Evolutionary conservation across 1,140 invertebrate species (phyloP).

Genomic region (Babylonia areolata): DNA sequence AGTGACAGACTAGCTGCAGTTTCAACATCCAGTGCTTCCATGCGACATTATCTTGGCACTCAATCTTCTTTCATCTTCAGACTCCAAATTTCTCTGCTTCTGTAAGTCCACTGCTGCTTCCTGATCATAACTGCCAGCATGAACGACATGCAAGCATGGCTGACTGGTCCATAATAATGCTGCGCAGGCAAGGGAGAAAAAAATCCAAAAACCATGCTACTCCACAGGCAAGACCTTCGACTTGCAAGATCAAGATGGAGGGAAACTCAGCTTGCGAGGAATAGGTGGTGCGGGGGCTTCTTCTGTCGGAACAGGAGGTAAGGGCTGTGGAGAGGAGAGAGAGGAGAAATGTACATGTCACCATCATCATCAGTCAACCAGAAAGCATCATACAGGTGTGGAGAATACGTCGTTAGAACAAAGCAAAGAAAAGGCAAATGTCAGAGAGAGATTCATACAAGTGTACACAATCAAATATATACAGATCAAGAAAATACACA

Average conservation of each 20-base stretch:
- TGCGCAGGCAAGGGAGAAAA: background rate
- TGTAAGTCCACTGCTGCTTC: background rate
- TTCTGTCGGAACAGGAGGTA: constrained; percentile 39
- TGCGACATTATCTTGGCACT: background rate
- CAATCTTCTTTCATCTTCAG: background rate
- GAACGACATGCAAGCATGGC: background rate
- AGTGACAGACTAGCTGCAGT: too few species aligned
- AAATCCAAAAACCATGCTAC: too few species aligned
- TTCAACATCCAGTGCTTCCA: background rate
- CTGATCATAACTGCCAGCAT: background rate
- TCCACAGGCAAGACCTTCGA: background rate
- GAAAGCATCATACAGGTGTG: background rate
- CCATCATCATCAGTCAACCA: background rate
- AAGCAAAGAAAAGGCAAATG: background rate
- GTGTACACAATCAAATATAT: background rate
- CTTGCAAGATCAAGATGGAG: constrained; percentile 21
- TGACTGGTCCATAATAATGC: background rate
- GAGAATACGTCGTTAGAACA: background rate
- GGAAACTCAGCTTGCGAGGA: constrained; percentile 33
- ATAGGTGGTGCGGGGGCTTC: constrained; percentile 36
- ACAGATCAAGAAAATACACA: too few species aligned
- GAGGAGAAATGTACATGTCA: background rate
- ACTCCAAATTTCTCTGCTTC: background rate
- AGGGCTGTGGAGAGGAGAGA: constrained; percentile 34
- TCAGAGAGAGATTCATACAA: too few species aligned